These are phyloP conservation scores for Psammodynastes pulverulentus DNA, from an alignment of 2,113 vertebrate species.

Conservation along the genomic window DNA sequence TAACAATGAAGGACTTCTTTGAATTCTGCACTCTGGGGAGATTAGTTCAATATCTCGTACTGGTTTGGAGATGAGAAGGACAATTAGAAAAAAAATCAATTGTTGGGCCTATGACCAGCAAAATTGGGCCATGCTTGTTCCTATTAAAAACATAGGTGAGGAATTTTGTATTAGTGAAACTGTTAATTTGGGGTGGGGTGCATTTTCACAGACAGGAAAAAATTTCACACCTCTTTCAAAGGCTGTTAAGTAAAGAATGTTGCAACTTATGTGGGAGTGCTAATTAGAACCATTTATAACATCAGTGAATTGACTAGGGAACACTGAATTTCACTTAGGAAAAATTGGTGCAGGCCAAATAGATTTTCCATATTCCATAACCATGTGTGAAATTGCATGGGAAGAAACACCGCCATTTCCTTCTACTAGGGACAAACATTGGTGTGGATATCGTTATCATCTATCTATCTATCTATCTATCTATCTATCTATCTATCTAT, in stretches of 20 bases:
- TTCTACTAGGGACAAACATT: neutral
- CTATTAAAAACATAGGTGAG: neutral
- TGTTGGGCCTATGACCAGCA: neutral
- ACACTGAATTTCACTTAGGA: neutral
- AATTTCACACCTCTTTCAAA: conserved; percentile 41
- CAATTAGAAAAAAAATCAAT: neutral
- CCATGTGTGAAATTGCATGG: neutral
- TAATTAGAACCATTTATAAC: conserved; percentile 34
- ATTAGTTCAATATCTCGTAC: neutral
- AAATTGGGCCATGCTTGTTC: neutral
- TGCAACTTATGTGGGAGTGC: conserved; percentile 22
- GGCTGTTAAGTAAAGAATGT: conserved; percentile 42
- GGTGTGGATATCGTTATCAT: neutral
- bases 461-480: too few species aligned
- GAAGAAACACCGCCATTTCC: neutral
- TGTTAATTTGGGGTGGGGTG: neutral
- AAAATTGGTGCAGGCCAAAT: conserved; percentile 6
- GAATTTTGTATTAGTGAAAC: conserved; percentile 16
- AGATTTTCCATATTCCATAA: neutral
- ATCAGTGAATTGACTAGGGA: conserved; percentile 15
- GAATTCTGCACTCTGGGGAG: neutral
- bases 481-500: too few species aligned
- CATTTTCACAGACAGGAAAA: conserved; percentile 37
- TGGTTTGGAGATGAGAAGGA: neutral
- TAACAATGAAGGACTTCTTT: neutral